A percentile compares a stretch with the other conserved stretches of the same genome.
phyloP scores from a whole-genome alignment of 2,888 invertebrate genomes.

The Epirrhoe tristata region DNA sequence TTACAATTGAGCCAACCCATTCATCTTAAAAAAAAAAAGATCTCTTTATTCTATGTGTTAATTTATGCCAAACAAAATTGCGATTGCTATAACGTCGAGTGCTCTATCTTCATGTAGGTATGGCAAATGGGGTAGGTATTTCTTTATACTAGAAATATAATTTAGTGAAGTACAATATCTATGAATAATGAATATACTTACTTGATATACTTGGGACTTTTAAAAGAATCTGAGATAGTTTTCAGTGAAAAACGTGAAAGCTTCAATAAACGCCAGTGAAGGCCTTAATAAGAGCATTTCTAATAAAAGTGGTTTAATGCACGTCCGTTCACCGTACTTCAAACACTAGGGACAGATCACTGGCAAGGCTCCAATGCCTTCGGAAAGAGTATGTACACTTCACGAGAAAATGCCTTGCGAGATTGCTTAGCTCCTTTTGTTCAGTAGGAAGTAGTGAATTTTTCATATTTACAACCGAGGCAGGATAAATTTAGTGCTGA shows the following conservation, averaged over 20 bases:
- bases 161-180: background rate
- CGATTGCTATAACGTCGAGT: no score
- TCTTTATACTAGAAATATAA: no score
- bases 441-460: background rate
- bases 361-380: slow-evolving; percentile 59
- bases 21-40: no score
- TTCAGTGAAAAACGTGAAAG: slow-evolving; percentile 6
- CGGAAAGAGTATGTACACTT: slow-evolving; percentile 35
- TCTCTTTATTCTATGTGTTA: no score
- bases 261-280: slow-evolving; percentile 39
- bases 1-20: no score
- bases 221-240: slow-evolving; percentile 9
- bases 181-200: no score
- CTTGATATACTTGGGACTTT: background rate
- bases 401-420: slow-evolving; percentile 32
- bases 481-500: background rate
- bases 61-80: no score
- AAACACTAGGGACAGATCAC: slow-evolving; percentile 61
- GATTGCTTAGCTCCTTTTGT: slow-evolving; percentile 30
- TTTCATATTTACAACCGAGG: slow-evolving; percentile 3
- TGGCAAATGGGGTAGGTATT: no score
- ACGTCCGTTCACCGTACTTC: slow-evolving; percentile 56
- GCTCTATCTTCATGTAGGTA: no score
- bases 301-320: slow-evolving; percentile 65
- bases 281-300: slow-evolving; percentile 58